phyloP scores from a whole-genome alignment of 1,140 invertebrate species.

The Papilio helenus region DNA sequence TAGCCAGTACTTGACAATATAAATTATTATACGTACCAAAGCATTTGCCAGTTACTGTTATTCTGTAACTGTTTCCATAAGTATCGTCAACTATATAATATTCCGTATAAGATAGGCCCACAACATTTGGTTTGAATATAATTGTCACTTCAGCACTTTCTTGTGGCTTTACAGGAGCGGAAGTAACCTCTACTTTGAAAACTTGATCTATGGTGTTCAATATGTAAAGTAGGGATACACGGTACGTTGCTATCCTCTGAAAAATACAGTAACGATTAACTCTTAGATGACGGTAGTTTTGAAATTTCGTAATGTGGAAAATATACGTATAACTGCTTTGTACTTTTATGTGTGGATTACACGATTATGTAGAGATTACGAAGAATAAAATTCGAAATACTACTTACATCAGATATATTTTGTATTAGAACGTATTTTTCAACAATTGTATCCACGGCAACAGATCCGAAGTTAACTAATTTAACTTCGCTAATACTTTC shows the following conservation, averaged over 20 bases:
- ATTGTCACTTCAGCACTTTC: conserved; percentile 59
- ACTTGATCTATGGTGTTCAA: conserved; percentile 68
- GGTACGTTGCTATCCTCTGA: conserved; percentile 64
- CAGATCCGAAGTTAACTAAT: conserved; percentile 61
- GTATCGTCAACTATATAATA: conserved; percentile 73
- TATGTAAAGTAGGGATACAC: conserved; percentile 65
- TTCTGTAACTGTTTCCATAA: conserved; percentile 60
- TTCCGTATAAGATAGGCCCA: conserved; percentile 67
- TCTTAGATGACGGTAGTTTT: neutral
- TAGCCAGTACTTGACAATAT: neutral
- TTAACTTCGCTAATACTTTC: conserved; percentile 59
- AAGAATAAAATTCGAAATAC: neutral
- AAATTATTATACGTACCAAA: conserved; percentile 56
- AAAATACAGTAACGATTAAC: conserved; percentile 42
- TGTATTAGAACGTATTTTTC: conserved; percentile 61
- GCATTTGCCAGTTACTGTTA: conserved; percentile 70
- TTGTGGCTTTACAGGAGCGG: conserved; percentile 55
- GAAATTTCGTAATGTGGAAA: conserved; percentile 6
- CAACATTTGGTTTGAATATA: conserved; percentile 60
- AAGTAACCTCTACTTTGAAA: conserved; percentile 65
- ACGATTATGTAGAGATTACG: neutral
- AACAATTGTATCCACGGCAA: conserved; percentile 59
- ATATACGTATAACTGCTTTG: no score
- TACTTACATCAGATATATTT: conserved; percentile 62
- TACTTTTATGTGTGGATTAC: no score